These are phyloP conservation scores for Epinephelus malabaricus DNA, from an alignment of 2,797 vertebrate genomes.

Conservation along the genomic window DNA sequence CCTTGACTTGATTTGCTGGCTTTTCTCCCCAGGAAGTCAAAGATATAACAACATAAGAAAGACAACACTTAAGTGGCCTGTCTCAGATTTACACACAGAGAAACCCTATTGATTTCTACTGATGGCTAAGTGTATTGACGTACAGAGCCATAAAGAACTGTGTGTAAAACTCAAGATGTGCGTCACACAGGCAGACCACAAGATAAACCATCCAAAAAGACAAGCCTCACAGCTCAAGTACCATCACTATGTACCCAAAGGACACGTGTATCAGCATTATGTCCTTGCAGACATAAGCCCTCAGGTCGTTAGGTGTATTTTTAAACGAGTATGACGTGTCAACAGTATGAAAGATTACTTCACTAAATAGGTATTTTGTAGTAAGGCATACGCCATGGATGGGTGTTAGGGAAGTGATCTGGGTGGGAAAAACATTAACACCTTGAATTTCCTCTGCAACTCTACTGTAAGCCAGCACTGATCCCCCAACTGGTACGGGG, in stretches of 20 bases:
- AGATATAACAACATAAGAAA: background rate
- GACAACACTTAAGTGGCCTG: slow-evolving; percentile 17
- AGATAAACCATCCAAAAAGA: slow-evolving; percentile 19
- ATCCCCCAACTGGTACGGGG: background rate
- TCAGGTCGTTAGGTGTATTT: slow-evolving; percentile 36
- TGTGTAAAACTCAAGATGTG: slow-evolving; percentile 41
- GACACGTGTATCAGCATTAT: background rate
- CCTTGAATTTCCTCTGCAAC: background rate
- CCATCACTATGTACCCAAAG: background rate
- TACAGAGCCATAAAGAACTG: slow-evolving; percentile 54
- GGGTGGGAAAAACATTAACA: background rate
- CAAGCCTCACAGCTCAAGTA: slow-evolving; percentile 16
- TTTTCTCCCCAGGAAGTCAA: background rate
- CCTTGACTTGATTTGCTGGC: background rate
- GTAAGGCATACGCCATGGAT: background rate
- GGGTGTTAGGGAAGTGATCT: background rate
- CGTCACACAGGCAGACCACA: slow-evolving; percentile 28
- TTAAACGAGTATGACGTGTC: slow-evolving; percentile 26
- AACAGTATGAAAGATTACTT: slow-evolving; percentile 44
- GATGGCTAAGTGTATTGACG: slow-evolving; percentile 51
- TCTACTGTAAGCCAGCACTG: background rate
- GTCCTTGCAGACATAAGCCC: background rate
- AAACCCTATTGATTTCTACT: slow-evolving; percentile 44
- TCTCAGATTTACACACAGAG: slow-evolving; percentile 53
- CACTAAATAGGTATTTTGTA: slow-evolving; percentile 31